Percentiles rank a stretch among this genome's conserved stretches.
phyloP scores from a whole-genome alignment of 2,797 vertebrate species.

The Spinus olivaceus region DNA sequence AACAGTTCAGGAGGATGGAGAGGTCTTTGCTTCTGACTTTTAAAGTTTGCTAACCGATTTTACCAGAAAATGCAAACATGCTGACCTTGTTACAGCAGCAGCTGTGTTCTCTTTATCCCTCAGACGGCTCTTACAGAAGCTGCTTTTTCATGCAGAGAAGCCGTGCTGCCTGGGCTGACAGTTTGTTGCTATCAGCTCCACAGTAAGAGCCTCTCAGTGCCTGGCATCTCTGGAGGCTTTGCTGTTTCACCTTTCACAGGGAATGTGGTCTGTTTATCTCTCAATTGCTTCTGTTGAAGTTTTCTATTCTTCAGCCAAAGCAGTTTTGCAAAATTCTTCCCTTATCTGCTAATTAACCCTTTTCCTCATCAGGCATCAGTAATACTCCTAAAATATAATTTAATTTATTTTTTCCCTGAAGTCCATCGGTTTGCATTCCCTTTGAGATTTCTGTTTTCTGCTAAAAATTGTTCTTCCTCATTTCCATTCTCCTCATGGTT shows the following conservation, averaged over 20 bases:
- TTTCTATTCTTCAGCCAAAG: neutral
- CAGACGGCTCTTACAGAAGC: neutral
- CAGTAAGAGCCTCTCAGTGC: neutral
- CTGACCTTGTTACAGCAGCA: neutral
- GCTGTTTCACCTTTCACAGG: neutral
- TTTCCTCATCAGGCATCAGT: slow-evolving; percentile 24
- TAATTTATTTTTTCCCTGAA: neutral
- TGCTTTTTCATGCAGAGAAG: neutral
- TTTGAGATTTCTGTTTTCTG: neutral
- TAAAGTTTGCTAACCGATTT: neutral
- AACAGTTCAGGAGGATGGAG: neutral
- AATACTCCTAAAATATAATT: neutral
- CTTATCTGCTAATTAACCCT: slow-evolving; percentile 42
- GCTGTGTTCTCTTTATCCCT: neutral
- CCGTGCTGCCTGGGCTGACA: neutral
- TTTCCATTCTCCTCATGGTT: neutral
- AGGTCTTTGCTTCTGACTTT: neutral
- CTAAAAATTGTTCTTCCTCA: neutral
- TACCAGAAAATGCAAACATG: neutral
- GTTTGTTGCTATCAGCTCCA: neutral
- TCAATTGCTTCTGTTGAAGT: neutral
- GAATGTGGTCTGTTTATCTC: neutral
- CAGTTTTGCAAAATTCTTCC: neutral
- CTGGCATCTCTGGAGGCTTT: neutral
- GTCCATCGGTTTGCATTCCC: neutral